A percentile compares a stretch with the other conserved stretches of the same genome.
Conservation (phyloP, 64 coral and sea anemone genomes). For the Dendronephthya gigantea region DNA sequence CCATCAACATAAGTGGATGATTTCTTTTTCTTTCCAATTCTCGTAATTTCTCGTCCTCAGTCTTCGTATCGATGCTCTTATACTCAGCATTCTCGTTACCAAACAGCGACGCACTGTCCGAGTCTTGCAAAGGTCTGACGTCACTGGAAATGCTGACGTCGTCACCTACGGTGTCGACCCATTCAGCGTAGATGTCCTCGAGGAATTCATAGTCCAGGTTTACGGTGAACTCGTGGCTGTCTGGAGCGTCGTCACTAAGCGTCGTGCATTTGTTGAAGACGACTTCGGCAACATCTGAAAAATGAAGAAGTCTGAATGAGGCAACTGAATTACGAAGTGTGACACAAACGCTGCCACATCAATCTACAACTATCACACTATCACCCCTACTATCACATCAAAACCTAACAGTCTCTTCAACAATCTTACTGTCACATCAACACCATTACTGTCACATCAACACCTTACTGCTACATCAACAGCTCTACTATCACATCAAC, state of each 20-base stretch:
- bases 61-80: background rate
- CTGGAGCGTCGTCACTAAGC: constrained; percentile 35
- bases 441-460: too few species aligned
- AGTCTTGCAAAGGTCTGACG: background rate
- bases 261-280: constrained; percentile 74
- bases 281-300: constrained; percentile 63
- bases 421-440: too few species aligned
- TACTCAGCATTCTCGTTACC: constrained; percentile 4
- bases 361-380: too few species aligned
- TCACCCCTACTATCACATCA: too few species aligned
- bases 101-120: constrained; percentile 21
- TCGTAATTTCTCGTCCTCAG: constrained; percentile 9
- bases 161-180: constrained; percentile 2
- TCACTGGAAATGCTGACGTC: constrained; percentile 22
- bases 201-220: constrained; percentile 70
- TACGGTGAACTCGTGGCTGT: constrained; percentile 48
- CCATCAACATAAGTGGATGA: constrained; percentile 93
- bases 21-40: constrained; percentile 62
- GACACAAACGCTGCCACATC: too few species aligned
- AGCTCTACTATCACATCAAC: too few species aligned
- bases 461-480: too few species aligned
- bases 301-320: background rate
- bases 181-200: constrained; percentile 70
- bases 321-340: too few species aligned
- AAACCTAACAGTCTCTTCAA: too few species aligned